Evolutionary conservation across 1,140 invertebrate genomes (phyloP), one percentile per base, ranked within the genome.

Genomic region (Leptinotarsa texana): DNA sequence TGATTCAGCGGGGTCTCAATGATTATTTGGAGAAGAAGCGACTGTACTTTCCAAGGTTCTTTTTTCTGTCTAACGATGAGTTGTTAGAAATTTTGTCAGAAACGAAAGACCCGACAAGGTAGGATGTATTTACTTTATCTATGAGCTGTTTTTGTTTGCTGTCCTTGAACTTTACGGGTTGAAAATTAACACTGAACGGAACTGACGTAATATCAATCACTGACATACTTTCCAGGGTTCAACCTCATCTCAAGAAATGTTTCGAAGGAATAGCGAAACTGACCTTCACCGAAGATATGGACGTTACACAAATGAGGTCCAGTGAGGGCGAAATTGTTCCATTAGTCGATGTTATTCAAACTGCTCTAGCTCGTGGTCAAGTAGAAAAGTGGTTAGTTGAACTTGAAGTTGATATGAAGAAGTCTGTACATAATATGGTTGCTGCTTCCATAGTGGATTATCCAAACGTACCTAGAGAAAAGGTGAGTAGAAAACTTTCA

Each of bases 11-110:
- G 84, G 97, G 97, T 65, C 87, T 99, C 11, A 97, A 98, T 83
- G 94, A 94, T 73, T 98, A 99, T 84, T 87, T 99, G 78, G 97
- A 99, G 86, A 98, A 98, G 88, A 98, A 99, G 83, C 89, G 97
- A 27, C 87, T 98, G 0, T 97, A 91, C 82, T 99, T 98, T 86
- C 95, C 97, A 4, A 87, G 96, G 78, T 98, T 99, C 88, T 99
- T 98, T 90, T 99, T 99, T 86, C 86, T 99, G 18, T 98, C 97
- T 6, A 98, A 99, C 84, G 96, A 98, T 84, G 97, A 99, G 84
- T 85, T 99, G 27, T 87, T 99, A 21, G 97, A 98, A 88, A 98
- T 99, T 81, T 86, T 99, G 51, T 98, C 96, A 0, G 96, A 98
- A 87, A 98, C 97, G 0, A 98, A 98, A 87, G 96, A 98, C 89